Base-by-base conservation (phyloP, 2,888 invertebrate genomes). In the Lepetodrilus schrolli region DNA sequence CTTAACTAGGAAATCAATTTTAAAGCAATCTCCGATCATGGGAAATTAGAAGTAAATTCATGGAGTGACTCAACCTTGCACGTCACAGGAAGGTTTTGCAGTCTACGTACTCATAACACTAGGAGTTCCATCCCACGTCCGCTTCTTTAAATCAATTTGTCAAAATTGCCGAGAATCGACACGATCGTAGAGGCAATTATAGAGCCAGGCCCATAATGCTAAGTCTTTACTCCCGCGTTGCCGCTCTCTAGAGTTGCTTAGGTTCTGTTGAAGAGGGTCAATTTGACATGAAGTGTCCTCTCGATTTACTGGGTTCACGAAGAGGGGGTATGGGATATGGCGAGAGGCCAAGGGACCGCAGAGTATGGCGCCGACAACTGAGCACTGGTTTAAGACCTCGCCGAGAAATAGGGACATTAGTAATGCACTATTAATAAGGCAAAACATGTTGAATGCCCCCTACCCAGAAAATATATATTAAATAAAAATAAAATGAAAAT, bases 161-260 rank as follows among this genome's bases (percentile, higher is more conserved):
- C 58, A 58, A 58, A 58, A 58, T 58, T 58, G 58, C 58, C 58
- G 58, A n/a, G 58, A 58, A 58, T 58, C 58, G 58, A 58, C 58
- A 30, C 58, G 58, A 58, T 58, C 58, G 58, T 34, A 17, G 30
- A 58, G 58, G 58, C 58, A 58, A 58, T 58, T 58, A 58, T 58
- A 17, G 26, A 58, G 58, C 58, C 21, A 17, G 26, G 58, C 58
- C 34, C 58, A 58, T 58, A 58, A 58, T 58, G 17, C 58, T 30
- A 30, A 58, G 17, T 58, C 58, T 58, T n/a, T 30, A 23, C 30
- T 30, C n/a, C 34, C n/a, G 23, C 30, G 30, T 34, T 17, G 34
- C 30, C 5, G 8, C 23, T 13, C 58, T 58, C 30, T 13, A 7
- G 17, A 58, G 58, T 30, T 58, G 58, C 17, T 34, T 23, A 30